phyloP scores from a whole-genome alignment of 2,888 invertebrate genomes.

The Sthenelais limicola region DNA sequence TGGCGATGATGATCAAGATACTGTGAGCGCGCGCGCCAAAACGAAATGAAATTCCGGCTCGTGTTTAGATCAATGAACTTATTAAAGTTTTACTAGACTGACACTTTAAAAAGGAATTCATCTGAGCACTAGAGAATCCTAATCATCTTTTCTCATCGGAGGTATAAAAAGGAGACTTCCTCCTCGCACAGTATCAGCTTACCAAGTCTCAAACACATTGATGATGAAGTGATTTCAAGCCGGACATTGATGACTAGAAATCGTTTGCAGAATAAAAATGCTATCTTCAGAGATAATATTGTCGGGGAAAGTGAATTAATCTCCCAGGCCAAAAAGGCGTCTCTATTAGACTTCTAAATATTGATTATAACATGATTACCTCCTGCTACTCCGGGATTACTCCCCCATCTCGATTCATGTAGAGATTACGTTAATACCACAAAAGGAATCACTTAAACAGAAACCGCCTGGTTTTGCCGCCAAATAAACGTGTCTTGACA shows the following conservation, averaged over 20 bases:
- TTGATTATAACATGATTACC: slow-evolving; percentile 31
- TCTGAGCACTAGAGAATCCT: not conserved
- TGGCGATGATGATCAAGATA: too few relatives aligned
- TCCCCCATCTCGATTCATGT: slow-evolving; percentile 3
- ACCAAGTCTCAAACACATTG: too few relatives aligned
- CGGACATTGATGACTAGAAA: too few relatives aligned
- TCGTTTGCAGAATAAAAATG: too few relatives aligned
- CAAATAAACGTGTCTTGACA: not conserved
- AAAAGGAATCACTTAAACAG: slow-evolving; percentile 23
- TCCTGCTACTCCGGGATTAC: not conserved
- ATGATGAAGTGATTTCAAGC: too few relatives aligned
- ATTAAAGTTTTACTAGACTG: slow-evolving; percentile 23
- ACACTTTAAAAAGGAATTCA: slow-evolving; percentile 19
- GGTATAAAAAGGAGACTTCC: not conserved
- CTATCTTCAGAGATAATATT: too few relatives aligned
- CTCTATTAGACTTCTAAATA: too few relatives aligned
- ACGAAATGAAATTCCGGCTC: not conserved
- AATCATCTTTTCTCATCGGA: slow-evolving; percentile 11
- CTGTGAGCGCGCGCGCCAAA: not conserved
- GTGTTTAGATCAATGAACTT: slow-evolving; percentile 28
- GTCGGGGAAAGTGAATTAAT: too few relatives aligned
- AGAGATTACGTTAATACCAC: slow-evolving; percentile 22
- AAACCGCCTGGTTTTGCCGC: too few relatives aligned
- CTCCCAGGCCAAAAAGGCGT: too few relatives aligned
- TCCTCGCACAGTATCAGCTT: not conserved